These are phyloP conservation scores for Acridotheres tristis DNA, from an alignment of 2,797 vertebrate species.

Conservation along the genomic window DNA sequence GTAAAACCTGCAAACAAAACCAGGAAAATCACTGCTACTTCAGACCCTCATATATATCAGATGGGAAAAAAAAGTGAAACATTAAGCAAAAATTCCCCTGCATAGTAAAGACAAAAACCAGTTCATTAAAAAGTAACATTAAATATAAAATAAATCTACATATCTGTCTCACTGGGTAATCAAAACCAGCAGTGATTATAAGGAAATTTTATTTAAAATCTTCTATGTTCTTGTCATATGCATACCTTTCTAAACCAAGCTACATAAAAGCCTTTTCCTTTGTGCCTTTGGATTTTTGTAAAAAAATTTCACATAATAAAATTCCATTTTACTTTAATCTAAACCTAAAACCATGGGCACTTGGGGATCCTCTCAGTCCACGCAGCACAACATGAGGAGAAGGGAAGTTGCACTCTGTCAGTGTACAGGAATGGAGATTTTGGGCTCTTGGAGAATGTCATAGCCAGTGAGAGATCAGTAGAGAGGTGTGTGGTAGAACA, in stretches of 20 bases:
- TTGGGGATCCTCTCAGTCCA: not conserved
- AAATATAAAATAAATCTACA: not conserved
- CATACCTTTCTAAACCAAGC: not conserved
- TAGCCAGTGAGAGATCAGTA: not conserved
- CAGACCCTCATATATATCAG: not conserved
- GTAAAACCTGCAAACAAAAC: not conserved
- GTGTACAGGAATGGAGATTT: not conserved
- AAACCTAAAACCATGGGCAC: rapidly evolving
- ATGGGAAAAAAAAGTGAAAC: not conserved
- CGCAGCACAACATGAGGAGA: rapidly evolving
- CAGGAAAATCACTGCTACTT: not conserved
- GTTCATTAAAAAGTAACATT: not conserved
- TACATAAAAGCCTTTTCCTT: not conserved
- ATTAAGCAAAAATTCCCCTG: not conserved
- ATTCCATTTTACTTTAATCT: not conserved
- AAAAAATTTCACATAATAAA: not conserved
- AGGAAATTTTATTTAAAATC: not conserved
- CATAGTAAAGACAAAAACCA: rapidly evolving
- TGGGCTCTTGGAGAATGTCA: not conserved
- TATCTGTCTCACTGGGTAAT: not conserved
- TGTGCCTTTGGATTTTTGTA: not conserved
- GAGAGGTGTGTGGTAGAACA: not conserved
- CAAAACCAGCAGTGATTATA: not conserved
- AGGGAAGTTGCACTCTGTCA: not conserved
- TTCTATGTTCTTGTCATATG: not conserved